These are phyloP conservation scores for Onychostoma macrolepis DNA, from an alignment of 2,113 vertebrate genomes.

Conservation along the genomic window DNA sequence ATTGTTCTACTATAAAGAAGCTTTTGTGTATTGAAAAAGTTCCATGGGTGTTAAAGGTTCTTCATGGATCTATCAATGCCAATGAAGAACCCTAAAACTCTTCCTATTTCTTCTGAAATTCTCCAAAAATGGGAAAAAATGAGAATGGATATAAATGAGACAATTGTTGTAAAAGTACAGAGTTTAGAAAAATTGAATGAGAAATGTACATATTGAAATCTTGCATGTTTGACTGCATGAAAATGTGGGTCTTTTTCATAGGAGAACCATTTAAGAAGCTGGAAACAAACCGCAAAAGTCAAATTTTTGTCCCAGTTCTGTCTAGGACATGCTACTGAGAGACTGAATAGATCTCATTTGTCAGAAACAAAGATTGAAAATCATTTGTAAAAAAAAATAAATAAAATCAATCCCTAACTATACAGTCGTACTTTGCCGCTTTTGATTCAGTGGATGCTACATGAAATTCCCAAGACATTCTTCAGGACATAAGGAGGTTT, in stretches of 20 bases:
- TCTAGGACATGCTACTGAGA: neutral
- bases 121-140: neutral
- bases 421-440: neutral
- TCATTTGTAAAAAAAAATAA: neutral
- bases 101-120: neutral
- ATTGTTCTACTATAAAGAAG: too few relatives aligned
- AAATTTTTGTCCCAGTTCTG: neutral
- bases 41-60: neutral
- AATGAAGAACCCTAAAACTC: neutral
- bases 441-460: neutral
- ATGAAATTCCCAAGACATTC: slow-evolving; percentile 17
- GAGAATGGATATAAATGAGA: too few relatives aligned
- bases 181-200: neutral
- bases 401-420: neutral
- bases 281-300: neutral
- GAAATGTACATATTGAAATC: neutral
- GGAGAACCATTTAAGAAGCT: neutral
- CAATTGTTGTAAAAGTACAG: too few relatives aligned
- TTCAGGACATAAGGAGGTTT: slow-evolving; percentile 49
- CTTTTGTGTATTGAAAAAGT: neutral
- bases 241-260: neutral
- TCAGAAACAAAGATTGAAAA: neutral
- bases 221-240: neutral
- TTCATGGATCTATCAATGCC: neutral
- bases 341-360: neutral